Evolutionary conservation across 1,140 invertebrate species (phyloP), one percentile per base, ranked within the genome.

Genomic region (Sitobion miscanthi): DNA sequence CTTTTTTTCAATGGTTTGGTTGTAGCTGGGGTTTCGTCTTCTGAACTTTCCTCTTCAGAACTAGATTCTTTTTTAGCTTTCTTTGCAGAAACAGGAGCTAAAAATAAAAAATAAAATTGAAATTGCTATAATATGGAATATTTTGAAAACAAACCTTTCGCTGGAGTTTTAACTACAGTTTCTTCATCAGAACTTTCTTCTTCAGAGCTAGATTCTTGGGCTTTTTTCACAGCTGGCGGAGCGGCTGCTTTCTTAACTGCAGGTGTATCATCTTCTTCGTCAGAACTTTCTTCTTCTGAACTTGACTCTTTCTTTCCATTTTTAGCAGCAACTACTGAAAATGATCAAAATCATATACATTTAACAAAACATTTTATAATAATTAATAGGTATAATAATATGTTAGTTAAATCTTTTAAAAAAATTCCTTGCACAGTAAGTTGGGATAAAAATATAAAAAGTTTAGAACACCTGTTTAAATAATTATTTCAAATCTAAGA

Each of bases 11-110:
- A 1, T 25, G 91, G 91, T 42, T 93, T 93, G 17, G 49, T 14
- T 7, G 91, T 93, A n/a, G 91, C 82, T 42, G 77, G 91, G 14
- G 42, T 83, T 92, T 92, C 91, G 1, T 89, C 88, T 57, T 89
- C 88, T 38, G 88, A 89, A 57, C 49, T 89, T 21, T 89, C 88
- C 0, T 89, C 88, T 89, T 89, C 88, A 42, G 88, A 89, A 42
- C 88, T 89, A 8, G 88, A 89, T 57, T 89, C 52, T 23, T 89
- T 35, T 35, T 89, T 21, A 14, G 35, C 20, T 38, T 38, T 89
- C 5, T 89, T 89, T 3, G 35, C 52, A 42, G 52, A 25, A 89
- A 89, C 87, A 25, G 52, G 35, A 42, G 52, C 88, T 57, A 57
- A 11, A 57, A 57, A 21, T 2, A 42, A 57, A 25, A 30, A 42